Percentiles rank a stretch among this genome's conserved stretches.
phyloP scores from a whole-genome alignment of 2,888 invertebrate species.

The Leucoptera coffeella region DNA sequence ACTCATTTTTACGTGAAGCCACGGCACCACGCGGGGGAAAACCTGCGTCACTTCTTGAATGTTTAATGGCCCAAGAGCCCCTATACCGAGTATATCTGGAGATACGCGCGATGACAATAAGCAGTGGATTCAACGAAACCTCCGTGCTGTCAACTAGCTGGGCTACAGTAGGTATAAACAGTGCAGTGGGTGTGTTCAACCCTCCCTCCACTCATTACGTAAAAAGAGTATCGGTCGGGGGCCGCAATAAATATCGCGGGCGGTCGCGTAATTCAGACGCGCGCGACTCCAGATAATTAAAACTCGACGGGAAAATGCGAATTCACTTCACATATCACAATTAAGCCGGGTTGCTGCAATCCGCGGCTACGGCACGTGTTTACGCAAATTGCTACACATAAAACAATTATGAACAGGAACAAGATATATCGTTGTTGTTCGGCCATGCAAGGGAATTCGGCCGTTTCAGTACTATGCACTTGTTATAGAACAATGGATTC shows the following conservation, averaged over 20 bases:
- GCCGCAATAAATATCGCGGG: conserved; percentile 48
- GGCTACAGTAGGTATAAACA: conserved; percentile 1
- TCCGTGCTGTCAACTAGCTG: too few relatives aligned
- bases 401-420: too few relatives aligned
- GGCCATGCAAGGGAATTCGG: too few relatives aligned
- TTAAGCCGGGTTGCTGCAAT: conserved; percentile 16
- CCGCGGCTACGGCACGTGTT: conserved; percentile 1
- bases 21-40: conserved; percentile 10
- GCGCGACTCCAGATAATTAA: conserved; percentile 52
- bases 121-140: too few relatives aligned
- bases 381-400: conserved; percentile 1
- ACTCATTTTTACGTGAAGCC: conserved; percentile 46
- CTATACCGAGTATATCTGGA: not conserved
- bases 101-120: too few relatives aligned
- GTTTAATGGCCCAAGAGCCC: too few relatives aligned
- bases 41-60: conserved; percentile 32
- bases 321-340: conserved; percentile 45
- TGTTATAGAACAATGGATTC: too few relatives aligned
- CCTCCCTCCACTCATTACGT: conserved; percentile 54
- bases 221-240: conserved; percentile 47
- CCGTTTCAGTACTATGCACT: too few relatives aligned
- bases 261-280: conserved; percentile 51
- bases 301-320: conserved; percentile 47
- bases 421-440: too few relatives aligned
- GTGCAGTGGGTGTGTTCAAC: conserved; percentile 16